Percentiles rank a stretch among this genome's conserved stretches.
These are phyloP conservation scores for Cnemophilus loriae DNA, from an alignment of 2,113 vertebrate species.

Conservation along the genomic window DNA sequence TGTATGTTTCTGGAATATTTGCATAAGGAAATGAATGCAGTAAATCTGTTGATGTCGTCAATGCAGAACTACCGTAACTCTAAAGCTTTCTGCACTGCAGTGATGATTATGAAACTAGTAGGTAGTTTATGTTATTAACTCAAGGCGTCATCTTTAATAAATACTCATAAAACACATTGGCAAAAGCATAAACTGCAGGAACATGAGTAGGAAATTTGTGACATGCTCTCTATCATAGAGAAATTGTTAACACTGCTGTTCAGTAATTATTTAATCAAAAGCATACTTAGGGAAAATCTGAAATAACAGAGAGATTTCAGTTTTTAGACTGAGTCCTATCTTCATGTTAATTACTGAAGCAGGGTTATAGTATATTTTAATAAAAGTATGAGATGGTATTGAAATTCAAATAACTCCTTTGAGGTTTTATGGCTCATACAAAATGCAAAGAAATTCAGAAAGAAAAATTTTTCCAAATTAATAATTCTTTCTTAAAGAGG, in stretches of 20 bases:
- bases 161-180: conserved; percentile 45
- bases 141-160: conserved; percentile 54
- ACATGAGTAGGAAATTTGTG: not conserved
- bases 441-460: conserved; percentile 50
- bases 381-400: conserved; percentile 42
- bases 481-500: conserved; percentile 28
- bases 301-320: conserved; percentile 6
- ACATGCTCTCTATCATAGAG: not conserved
- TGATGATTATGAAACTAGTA: conserved; percentile 75
- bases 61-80: conserved; percentile 58
- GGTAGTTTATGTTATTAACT: conserved; percentile 71
- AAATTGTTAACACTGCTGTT: conserved; percentile 9
- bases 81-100: conserved; percentile 71
- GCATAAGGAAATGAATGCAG: conserved; percentile 63
- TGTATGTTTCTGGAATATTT: conserved; percentile 26
- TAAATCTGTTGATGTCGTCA: conserved; percentile 49
- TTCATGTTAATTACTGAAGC: conserved; percentile 57
- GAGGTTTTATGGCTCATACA: conserved; percentile 48
- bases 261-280: conserved; percentile 57
- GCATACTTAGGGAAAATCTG: conserved; percentile 9
- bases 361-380: conserved; percentile 60
- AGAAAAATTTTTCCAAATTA: conserved; percentile 23
- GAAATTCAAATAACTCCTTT: conserved; percentile 58
- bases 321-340: conserved; percentile 20
- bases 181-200: conserved; percentile 39